These are phyloP conservation scores for Stomatorhinus walkeri DNA, from an alignment of 2,797 vertebrate species.

Conservation along the genomic window DNA sequence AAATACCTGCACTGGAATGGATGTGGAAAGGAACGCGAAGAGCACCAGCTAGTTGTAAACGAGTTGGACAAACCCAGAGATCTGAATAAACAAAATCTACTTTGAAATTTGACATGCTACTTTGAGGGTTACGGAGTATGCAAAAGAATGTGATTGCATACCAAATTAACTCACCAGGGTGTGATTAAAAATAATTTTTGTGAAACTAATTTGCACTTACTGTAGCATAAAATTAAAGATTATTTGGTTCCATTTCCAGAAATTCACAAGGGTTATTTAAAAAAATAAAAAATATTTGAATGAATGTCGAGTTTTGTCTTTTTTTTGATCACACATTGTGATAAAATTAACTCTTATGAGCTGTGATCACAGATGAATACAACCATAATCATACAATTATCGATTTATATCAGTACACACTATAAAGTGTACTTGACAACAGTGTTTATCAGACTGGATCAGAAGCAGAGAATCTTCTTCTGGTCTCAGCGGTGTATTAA, in stretches of 20 bases:
- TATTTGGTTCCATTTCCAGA: constrained; percentile 58
- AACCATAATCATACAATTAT: not conserved
- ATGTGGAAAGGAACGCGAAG: not conserved
- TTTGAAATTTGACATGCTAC: constrained; percentile 42
- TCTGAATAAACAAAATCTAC: constrained; percentile 37
- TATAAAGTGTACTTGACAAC: not conserved
- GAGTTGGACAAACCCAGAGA: constrained; percentile 6
- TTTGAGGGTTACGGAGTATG: constrained; percentile 43
- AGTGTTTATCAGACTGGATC: not conserved
- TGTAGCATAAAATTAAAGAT: constrained; percentile 68
- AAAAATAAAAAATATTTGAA: constrained; percentile 27
- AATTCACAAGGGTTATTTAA: constrained; percentile 63
- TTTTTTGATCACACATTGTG: not conserved
- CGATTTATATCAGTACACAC: not conserved
- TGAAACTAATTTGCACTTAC: constrained; percentile 69
- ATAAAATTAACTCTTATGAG: not conserved
- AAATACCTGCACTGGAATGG: not conserved
- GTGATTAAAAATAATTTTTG: constrained; percentile 65
- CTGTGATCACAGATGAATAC: not conserved
- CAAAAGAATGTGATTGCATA: constrained; percentile 50
- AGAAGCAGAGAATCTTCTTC: not conserved
- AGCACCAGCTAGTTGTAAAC: not conserved
- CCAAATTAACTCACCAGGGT: constrained; percentile 59
- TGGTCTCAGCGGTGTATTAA: not conserved
- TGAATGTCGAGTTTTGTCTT: not conserved